phyloP scores from a whole-genome alignment of 2,797 vertebrate species.

The Spheniscus humboldti region DNA sequence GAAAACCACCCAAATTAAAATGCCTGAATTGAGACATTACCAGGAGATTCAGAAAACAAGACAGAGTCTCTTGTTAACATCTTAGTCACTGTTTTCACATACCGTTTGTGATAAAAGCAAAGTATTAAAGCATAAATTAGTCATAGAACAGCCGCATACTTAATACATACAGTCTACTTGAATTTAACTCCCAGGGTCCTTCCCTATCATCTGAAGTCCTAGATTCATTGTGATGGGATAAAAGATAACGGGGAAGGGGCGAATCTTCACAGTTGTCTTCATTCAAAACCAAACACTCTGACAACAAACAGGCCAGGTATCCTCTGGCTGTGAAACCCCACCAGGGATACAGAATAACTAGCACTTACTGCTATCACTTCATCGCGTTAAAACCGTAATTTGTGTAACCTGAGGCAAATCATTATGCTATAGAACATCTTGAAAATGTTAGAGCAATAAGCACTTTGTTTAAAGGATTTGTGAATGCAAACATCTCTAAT shows the following conservation, averaged over 20 bases:
- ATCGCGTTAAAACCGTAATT: background rate
- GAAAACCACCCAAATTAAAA: conserved; percentile 5
- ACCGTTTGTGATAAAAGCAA: background rate
- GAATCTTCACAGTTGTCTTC: background rate
- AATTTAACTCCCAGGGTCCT: background rate
- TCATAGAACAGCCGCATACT: background rate
- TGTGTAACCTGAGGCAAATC: background rate
- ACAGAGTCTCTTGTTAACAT: background rate
- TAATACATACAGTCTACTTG: background rate
- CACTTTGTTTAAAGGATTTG: background rate
- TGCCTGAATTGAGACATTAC: background rate
- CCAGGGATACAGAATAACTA: background rate
- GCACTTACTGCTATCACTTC: background rate
- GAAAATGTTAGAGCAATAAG: background rate
- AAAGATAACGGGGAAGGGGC: background rate
- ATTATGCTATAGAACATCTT: background rate
- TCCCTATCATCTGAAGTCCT: background rate
- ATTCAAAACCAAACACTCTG: background rate
- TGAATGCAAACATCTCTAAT: background rate
- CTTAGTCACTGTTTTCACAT: background rate
- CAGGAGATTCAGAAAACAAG: background rate
- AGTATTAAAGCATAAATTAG: conserved; percentile 26
- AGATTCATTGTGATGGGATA: background rate
- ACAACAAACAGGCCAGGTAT: background rate
- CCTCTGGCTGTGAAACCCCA: background rate